Percentiles rank a stretch among this genome's conserved stretches.
These are phyloP conservation scores for Gonioctena quinquepunctata DNA, from an alignment of 1,140 invertebrate genomes.

Conservation along the genomic window DNA sequence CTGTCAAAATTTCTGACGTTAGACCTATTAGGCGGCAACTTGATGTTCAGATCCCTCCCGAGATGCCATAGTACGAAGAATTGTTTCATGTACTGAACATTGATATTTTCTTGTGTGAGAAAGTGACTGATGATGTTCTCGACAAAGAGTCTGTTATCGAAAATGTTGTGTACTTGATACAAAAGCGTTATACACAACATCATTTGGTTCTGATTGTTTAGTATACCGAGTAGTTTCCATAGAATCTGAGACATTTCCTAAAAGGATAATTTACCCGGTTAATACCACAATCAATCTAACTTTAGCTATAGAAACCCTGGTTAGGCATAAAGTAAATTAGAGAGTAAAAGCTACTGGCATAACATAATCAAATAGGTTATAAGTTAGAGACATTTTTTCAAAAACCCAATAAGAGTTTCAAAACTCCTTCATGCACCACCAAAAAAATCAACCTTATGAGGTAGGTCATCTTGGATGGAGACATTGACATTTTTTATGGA, in stretches of 20 bases:
- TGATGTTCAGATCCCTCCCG: constrained; percentile 68
- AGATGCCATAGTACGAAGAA: constrained; percentile 82
- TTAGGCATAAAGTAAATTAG: too few relatives aligned
- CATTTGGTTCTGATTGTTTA: constrained; percentile 63
- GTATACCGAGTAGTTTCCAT: constrained; percentile 69
- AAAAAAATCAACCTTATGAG: too few relatives aligned
- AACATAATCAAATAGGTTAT: too few relatives aligned
- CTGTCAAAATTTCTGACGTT: constrained; percentile 61
- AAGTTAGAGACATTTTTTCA: too few relatives aligned
- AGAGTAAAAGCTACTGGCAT: too few relatives aligned
- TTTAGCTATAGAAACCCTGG: too few relatives aligned
- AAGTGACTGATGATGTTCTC: constrained; percentile 71
- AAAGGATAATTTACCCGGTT: constrained; percentile 44
- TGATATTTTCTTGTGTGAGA: constrained; percentile 56
- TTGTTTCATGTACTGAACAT: constrained; percentile 71
- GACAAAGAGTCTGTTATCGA: constrained; percentile 64
- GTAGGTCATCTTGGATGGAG: too few relatives aligned
- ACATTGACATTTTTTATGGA: too few relatives aligned
- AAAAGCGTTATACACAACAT: constrained; percentile 70
- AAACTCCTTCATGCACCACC: too few relatives aligned
- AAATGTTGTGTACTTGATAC: constrained; percentile 71
- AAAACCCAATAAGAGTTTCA: too few relatives aligned
- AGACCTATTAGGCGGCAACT: constrained; percentile 44
- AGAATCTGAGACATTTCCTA: constrained; percentile 67
- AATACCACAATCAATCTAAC: too few relatives aligned